Base-by-base conservation (phyloP, 2,888 invertebrate genomes). In the Aromia moschata region DNA sequence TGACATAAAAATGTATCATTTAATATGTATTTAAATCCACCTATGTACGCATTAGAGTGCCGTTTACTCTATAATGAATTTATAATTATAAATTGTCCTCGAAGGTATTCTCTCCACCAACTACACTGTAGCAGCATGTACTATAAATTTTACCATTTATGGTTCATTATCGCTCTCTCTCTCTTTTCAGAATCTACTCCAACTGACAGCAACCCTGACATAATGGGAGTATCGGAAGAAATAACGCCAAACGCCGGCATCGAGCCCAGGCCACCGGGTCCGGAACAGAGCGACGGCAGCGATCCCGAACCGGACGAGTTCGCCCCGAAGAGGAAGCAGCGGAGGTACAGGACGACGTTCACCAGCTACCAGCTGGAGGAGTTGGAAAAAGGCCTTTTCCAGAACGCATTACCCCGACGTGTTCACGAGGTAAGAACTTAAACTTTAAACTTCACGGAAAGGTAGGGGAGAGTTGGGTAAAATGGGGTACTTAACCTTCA, bases 341-440 rank as follows among this genome's bases (percentile, higher is more conserved):
- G 96, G 5, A 83, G 96, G 41, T 96, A 96, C 79, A 84, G 96
- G 66, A 96, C 96, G n/a, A 96, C 96, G 20, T 96, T 96, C 81
- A 95, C 96, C 41, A 94, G 94, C 75, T 95, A 93, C 77, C 94
- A 98, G 80, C 84, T 98, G 68, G 97, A 98, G 79, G 97, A 98
- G 80, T 81, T 98, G 72, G 97, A 98, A 82, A 97, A 97, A 78
- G n/a, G 96, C 97, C 0, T 98, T 98, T 83, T 92, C 96, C 1
- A 90, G 96, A 77, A 98, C 98, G 10, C 98, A 98, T 81, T 98
- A 98, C 80, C 98, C 98, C 30, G 98, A 98, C 81, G 97, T 98
- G 1, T 98, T 98, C 82, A 97, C 97, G 38, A 92, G 94, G 94
- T 94, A 75, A 82, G 83, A n/a, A n/a, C 33, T 18, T 36, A 25